phyloP scores from a whole-genome alignment of 1,140 invertebrate genomes.

The Nasonia vitripennis region DNA sequence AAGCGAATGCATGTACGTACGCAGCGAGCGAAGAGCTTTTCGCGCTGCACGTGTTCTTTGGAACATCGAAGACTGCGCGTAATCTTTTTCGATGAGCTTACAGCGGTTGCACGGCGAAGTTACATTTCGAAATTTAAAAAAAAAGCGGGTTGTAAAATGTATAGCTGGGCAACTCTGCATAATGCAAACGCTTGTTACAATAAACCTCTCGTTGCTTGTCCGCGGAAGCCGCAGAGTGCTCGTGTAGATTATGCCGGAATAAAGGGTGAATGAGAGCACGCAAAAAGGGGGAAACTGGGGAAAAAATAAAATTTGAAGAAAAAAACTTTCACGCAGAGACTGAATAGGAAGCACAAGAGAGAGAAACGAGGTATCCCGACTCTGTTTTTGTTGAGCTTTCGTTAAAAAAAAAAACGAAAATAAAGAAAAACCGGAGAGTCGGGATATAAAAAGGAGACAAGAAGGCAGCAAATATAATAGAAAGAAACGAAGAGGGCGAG shows the following conservation, averaged over 20 bases:
- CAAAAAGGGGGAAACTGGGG: not conserved
- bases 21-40: not conserved
- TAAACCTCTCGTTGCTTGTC: not conserved
- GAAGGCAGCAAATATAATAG: conserved; percentile 45
- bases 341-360: conserved; percentile 8
- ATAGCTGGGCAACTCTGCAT: not conserved
- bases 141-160: not conserved
- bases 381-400: conserved; percentile 18
- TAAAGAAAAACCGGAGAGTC: not conserved
- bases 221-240: not conserved
- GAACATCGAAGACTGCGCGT: too few relatives aligned
- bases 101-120: not conserved
- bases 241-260: conserved; percentile 6
- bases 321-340: not conserved
- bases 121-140: not conserved
- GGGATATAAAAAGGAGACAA: conserved; percentile 39
- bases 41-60: too few relatives aligned
- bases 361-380: conserved; percentile 9
- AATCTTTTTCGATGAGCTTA: too few relatives aligned
- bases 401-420: conserved; percentile 6
- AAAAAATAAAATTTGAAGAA: conserved; percentile 33
- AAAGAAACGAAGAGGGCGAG: conserved; percentile 14
- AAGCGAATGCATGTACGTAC: not conserved
- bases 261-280: conserved; percentile 9
- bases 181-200: not conserved